Percentiles rank a stretch among this genome's conserved stretches.
Conservation (phyloP, 2,797 vertebrate species). For the Platalea minor region DNA sequence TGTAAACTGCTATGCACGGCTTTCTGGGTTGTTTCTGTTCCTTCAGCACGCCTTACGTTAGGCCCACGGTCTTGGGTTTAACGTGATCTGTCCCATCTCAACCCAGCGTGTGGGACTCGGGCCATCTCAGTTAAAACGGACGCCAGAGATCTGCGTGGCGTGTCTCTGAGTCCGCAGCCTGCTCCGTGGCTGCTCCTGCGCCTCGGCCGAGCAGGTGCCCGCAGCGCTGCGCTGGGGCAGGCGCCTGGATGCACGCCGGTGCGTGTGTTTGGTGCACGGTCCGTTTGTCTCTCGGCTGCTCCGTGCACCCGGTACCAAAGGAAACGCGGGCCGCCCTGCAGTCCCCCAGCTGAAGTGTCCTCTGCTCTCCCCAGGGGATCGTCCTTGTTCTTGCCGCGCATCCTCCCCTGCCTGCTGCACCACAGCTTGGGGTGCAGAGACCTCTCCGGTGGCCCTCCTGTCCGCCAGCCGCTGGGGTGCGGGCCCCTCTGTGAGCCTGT, state of each 20-base stretch:
- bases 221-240: background rate
- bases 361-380: too few relatives aligned
- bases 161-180: background rate
- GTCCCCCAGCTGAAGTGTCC: background rate
- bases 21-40: background rate
- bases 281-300: background rate
- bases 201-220: background rate
- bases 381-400: background rate
- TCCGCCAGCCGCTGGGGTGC: too few relatives aligned
- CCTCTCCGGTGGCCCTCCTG: rapidly evolving
- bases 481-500: background rate
- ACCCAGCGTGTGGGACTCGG: rapidly evolving
- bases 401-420: too few relatives aligned
- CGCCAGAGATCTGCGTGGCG: rapidly evolving
- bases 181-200: background rate
- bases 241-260: rapidly evolving
- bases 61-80: rapidly evolving
- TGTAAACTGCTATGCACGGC: background rate
- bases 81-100: background rate
- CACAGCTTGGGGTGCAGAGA: background rate
- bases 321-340: background rate
- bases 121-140: rapidly evolving
- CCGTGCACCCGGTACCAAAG: rapidly evolving
- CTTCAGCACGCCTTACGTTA: background rate
- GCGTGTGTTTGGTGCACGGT: background rate